Base-by-base conservation (phyloP, 2,888 invertebrate species). In the Caenorhabditis uteleia region DNA sequence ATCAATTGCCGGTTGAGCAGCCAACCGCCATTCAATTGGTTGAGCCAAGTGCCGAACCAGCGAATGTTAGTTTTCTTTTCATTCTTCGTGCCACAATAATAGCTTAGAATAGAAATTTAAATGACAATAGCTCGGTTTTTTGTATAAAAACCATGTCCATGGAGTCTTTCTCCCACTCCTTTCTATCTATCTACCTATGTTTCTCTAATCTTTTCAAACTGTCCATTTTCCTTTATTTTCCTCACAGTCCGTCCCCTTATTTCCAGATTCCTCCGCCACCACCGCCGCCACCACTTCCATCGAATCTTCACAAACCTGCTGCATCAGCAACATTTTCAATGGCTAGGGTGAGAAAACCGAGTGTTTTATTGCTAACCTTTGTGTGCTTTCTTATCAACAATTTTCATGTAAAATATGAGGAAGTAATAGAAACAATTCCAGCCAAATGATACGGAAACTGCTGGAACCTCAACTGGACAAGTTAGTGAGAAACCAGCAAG, bases 201-300 rank as follows among this genome's bases (percentile, higher is more conserved):
- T 2, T 27, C 20, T 36, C 12, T 26, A 44, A n/a, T 5, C n/a
- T 29, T 12, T 16, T n/a, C 8, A 23, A 20, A 23, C 23, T 34
- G 1, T 20, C 0, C 18, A 27, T 34, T 25, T 26, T 27, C 58
- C n/a, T 50, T 5, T 40, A 31, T 45, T 58, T 23, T 42, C 26
- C 50, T 57, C 44, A 46, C 45, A 5, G n/a, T 33, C n/a, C n/a
- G n/a, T n/a, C n/a, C n/a, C n/a, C n/a, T n/a, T n/a, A n/a, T n/a
- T 27, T 58, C 43, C 59, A 68, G 71, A 53, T 64, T 26, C 62
- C 75, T 10, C 64, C 70, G 10, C 70, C 76, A 21, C 77, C 80
- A 1, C 79, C 80, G 7, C 81, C 76, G 7, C 77, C 75, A 23
- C 78, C 76, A 7, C 75, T 71, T 23, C 67, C 70, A 31, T 54